A percentile compares a stretch with the other conserved stretches of the same genome.
These are phyloP conservation scores for Callosobruchus maculatus DNA, from an alignment of 2,888 invertebrate genomes.

Conservation along the genomic window DNA sequence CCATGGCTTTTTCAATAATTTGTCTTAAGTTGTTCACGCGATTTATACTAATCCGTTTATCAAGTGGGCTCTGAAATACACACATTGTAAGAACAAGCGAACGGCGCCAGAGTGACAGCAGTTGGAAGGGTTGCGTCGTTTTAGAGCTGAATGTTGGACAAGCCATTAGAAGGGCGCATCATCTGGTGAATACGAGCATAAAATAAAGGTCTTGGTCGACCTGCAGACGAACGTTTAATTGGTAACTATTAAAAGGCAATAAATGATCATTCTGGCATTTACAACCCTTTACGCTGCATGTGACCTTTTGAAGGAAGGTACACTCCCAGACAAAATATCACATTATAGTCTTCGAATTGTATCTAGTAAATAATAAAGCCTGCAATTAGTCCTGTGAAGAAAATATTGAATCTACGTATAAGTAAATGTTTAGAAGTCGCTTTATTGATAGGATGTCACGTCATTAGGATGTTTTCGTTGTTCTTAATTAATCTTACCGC, in stretches of 20 bases:
- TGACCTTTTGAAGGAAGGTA: background rate
- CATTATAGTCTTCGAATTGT: background rate
- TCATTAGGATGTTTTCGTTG: too few species aligned
- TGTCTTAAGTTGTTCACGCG: too few species aligned
- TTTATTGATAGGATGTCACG: too few species aligned
- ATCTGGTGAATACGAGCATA: background rate
- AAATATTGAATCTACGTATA: too few species aligned
- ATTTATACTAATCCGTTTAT: too few species aligned
- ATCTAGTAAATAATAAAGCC: too few species aligned
- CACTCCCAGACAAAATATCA: background rate
- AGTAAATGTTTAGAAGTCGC: too few species aligned
- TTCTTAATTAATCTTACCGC: too few species aligned
- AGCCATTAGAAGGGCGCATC: background rate
- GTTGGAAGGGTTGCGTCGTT: background rate
- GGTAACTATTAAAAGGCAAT: conserved; percentile 33
- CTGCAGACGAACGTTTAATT: background rate
- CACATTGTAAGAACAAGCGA: too few species aligned
- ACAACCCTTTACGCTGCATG: conserved; percentile 29
- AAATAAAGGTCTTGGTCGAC: background rate
- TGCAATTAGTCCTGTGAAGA: background rate
- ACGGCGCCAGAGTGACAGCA: too few species aligned
- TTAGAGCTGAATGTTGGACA: background rate
- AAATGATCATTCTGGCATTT: conserved; percentile 30
- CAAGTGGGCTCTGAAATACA: too few species aligned
- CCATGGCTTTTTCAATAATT: too few species aligned